Conservation (phyloP, 2,797 vertebrate species). For the Girardinus metallicus region DNA sequence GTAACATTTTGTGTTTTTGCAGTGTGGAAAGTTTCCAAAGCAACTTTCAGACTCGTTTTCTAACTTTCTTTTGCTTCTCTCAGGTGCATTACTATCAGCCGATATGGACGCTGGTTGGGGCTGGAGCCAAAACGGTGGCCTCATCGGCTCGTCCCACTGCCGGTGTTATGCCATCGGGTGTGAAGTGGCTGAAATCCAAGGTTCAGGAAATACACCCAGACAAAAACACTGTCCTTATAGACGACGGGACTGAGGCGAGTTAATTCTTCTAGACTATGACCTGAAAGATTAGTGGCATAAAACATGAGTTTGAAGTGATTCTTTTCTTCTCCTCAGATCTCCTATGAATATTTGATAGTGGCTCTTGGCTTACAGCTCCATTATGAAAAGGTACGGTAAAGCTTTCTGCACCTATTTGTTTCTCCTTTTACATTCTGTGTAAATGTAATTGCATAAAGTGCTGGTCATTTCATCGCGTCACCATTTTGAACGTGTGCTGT, state of each 20-base stretch:
- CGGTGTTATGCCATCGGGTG: constrained; percentile 88
- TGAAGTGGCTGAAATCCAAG: constrained; percentile 90
- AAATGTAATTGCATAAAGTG: not conserved
- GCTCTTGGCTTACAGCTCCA: constrained; percentile 93
- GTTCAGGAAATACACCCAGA: constrained; percentile 90
- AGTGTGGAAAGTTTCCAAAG: not conserved
- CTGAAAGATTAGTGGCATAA: not conserved
- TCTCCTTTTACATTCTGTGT: not conserved
- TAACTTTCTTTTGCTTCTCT: constrained; percentile 8
- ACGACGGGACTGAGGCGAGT: constrained; percentile 84
- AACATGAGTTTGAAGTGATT: not conserved
- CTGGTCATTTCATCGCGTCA: not conserved
- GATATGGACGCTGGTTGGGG: constrained; percentile 95
- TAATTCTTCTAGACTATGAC: not conserved
- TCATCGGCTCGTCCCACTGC: constrained; percentile 84
- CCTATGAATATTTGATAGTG: constrained; percentile 95
- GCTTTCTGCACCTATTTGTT: not conserved
- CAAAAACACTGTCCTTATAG: constrained; percentile 85
- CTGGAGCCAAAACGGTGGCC: constrained; percentile 87
- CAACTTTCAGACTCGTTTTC: not conserved
- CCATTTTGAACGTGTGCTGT: not conserved
- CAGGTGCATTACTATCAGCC: constrained; percentile 98
- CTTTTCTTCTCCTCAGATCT: constrained; percentile 80
- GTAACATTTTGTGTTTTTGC: no score
- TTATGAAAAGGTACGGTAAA: constrained; percentile 88